These are phyloP conservation scores for Zaprionus davidi DNA, from an alignment of 1,140 invertebrate species.

Conservation along the genomic window DNA sequence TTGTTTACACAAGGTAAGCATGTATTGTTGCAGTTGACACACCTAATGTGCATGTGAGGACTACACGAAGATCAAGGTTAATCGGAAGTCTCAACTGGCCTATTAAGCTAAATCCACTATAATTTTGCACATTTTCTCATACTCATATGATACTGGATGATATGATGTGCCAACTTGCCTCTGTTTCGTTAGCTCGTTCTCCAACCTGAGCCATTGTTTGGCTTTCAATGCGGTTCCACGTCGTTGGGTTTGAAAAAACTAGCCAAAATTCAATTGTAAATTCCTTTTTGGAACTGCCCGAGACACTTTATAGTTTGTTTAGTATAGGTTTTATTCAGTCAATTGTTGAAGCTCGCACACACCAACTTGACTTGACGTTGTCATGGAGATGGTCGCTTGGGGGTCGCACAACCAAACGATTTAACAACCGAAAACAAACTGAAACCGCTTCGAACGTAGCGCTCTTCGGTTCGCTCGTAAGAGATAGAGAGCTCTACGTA, in stretches of 20 bases:
- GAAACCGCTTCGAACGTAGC: constrained; percentile 45
- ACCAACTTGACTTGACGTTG: constrained; percentile 44
- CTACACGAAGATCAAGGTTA: neutral
- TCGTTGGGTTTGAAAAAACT: constrained; percentile 23
- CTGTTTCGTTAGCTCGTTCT: constrained; percentile 26
- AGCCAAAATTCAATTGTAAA: constrained; percentile 6
- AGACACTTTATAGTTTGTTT: neutral
- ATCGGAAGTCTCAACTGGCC: neutral
- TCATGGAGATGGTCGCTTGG: constrained; percentile 56
- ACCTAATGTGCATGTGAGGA: constrained; percentile 1
- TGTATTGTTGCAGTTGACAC: constrained; percentile 4
- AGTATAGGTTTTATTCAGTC: neutral
- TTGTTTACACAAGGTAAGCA: constrained; percentile 28
- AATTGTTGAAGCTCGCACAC: constrained; percentile 36
- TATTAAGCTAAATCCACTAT: neutral
- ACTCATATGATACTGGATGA: neutral
- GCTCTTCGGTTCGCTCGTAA: neutral
- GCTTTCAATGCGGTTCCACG: constrained; percentile 38
- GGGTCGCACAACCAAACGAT: constrained; percentile 73
- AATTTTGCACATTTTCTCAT: neutral
- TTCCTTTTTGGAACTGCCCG: constrained; percentile 6
- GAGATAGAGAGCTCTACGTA: constrained; percentile 11
- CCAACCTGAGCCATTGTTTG: constrained; percentile 39
- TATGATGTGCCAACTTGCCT: constrained; percentile 24
- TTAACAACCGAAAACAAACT: constrained; percentile 71